Evolutionary conservation across 2,888 invertebrate genomes (phyloP), one percentile per base, ranked within the genome.

Genomic region (Hirtodrosophila duncani): DNA sequence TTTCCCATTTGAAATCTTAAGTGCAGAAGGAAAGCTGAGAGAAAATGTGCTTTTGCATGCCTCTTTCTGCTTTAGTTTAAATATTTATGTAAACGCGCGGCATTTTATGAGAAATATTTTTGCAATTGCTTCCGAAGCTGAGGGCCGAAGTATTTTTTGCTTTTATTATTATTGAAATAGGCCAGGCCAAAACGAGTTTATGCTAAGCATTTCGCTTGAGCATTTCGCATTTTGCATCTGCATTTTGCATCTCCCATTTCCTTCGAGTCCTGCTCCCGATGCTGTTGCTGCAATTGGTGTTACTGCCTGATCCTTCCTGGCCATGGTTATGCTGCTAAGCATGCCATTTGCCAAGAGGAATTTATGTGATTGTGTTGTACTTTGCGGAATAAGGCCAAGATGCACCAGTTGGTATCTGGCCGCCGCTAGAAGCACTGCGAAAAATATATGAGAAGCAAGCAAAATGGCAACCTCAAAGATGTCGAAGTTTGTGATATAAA

Each of bases 81-180:
- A 75, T 64, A 74, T 75, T 74, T 74, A 67, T 70, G 37, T 52
- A 63, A 63, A 53, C 67, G 55, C 60, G 49, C n/a, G 45, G 44
- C 46, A 66, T 66, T 68, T 74, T 42, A 52, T 46, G 51, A 41
- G 55, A 63, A 78, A 63, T 63, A 55, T 57, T 74, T 63, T 38
- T 43, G n/a, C 65, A 43, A 65, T 68, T 56, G 61, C 64, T 50
- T 48, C 49, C 34, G 18, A 14, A 21, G 20, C 14, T 20, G 10
- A 7, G 21, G 17, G 17, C 13, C 30, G 23, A 45, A 59, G 51
- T 57, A 68, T 59, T 77, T 59, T 46, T n/a, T n/a, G 59, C 59
- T 63, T 68, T 78, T 66, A 72, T 59, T 66, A 60, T 63, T 74
- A 58, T 74, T 69, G 46, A 52, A 72, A 59, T 56, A 45, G 69